Evolutionary conservation across 2,113 vertebrate genomes (phyloP).

Genomic region (Paramisgurnus dabryanus): DNA sequence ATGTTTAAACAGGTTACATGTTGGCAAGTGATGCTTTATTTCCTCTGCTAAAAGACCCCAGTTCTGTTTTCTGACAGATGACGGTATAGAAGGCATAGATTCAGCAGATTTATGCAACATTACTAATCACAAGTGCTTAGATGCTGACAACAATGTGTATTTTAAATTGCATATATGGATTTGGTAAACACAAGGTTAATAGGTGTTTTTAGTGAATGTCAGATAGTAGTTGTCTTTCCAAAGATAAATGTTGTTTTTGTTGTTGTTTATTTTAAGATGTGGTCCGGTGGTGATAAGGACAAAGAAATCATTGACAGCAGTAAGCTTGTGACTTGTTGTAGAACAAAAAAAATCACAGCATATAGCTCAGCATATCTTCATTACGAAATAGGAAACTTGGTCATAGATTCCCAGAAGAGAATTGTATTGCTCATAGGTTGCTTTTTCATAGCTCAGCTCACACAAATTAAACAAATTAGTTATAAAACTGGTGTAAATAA

Average conservation of each 20-base stretch:
- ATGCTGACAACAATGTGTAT: background rate
- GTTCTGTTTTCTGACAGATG: slow-evolving; percentile 14
- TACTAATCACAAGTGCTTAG: slow-evolving; percentile 9
- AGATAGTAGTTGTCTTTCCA: background rate
- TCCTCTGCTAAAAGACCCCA: slow-evolving; percentile 23
- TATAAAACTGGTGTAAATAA: no score
- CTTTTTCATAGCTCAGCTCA: no score
- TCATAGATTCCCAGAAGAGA: background rate
- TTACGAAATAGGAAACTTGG: background rate
- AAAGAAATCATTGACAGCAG: background rate
- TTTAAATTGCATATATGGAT: background rate
- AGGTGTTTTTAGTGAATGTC: background rate
- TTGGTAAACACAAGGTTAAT: background rate
- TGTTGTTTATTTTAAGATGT: background rate
- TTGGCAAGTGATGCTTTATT: slow-evolving; percentile 36
- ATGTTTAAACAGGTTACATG: background rate
- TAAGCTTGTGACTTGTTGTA: background rate
- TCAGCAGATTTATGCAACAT: slow-evolving; percentile 31
- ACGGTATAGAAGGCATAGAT: slow-evolving; percentile 13
- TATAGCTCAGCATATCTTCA: background rate
- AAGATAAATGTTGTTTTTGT: background rate
- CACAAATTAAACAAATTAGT: no score
- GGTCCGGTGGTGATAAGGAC: background rate
- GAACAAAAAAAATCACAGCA: no score
- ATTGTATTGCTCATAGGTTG: background rate